These are phyloP conservation scores for Epirrhoe alternata DNA, from an alignment of 2,888 invertebrate genomes.

Conservation along the genomic window DNA sequence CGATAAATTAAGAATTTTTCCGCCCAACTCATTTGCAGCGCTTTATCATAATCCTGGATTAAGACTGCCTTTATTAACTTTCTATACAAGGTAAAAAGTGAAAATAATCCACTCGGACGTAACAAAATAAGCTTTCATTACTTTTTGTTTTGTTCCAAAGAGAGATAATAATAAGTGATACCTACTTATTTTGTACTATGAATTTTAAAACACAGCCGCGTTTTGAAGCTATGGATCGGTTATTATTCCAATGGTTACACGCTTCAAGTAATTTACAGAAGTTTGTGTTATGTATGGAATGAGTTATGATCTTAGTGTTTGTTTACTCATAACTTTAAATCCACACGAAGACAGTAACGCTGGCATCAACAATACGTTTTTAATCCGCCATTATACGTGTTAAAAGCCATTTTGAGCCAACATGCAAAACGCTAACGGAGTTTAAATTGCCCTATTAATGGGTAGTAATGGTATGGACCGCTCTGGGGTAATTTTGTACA, in stretches of 20 bases:
- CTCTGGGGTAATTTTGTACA: constrained; percentile 38
- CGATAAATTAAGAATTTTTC: constrained; percentile 51
- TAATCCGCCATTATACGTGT: constrained; percentile 62
- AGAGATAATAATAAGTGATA: background rate
- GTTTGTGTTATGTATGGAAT: background rate
- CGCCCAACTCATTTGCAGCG: constrained; percentile 54
- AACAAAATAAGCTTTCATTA: constrained; percentile 33
- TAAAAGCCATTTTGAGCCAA: constrained; percentile 59
- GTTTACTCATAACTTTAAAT: constrained; percentile 8
- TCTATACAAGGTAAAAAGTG: constrained; percentile 41
- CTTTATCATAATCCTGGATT: constrained; percentile 59
- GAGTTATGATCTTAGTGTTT: background rate
- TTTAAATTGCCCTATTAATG: constrained; percentile 67
- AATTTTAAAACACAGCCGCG: background rate
- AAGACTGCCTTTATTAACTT: constrained; percentile 55
- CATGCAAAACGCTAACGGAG: constrained; percentile 63
- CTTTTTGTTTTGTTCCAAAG: constrained; percentile 1
- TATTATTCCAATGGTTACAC: background rate
- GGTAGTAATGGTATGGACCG: constrained; percentile 57
- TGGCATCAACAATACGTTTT: constrained; percentile 55
- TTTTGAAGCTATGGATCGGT: background rate
- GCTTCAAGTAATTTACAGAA: too few relatives aligned
- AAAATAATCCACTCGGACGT: constrained; percentile 23
- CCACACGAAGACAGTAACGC: constrained; percentile 34
- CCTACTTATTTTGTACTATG: background rate